A percentile compares a stretch with the other conserved stretches of the same genome.
Evolutionary conservation across 2,888 invertebrate species (phyloP).

Genomic region (Melitaea athalia): DNA sequence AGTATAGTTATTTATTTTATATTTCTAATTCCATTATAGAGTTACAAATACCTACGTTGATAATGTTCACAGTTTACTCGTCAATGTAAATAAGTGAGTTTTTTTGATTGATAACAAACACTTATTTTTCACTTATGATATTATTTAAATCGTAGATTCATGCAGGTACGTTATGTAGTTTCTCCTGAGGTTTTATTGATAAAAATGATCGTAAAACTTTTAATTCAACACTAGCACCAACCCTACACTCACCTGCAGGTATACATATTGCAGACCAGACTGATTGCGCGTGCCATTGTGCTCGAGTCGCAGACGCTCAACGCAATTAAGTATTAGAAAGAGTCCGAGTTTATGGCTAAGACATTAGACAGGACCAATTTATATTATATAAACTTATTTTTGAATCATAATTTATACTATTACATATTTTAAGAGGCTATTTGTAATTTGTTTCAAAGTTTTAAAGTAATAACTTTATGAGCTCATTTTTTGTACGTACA

Average conservation of each 20-base stretch:
- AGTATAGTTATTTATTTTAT: no score
- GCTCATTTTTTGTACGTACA: not conserved
- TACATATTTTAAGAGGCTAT: not conserved
- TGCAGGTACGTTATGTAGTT: no score
- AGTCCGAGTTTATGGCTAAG: constrained; percentile 32
- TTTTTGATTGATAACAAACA: no score
- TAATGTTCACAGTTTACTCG: no score
- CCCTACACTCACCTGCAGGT: constrained; percentile 51
- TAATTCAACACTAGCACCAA: constrained; percentile 30
- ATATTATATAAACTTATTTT: not conserved
- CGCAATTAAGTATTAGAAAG: constrained; percentile 73
- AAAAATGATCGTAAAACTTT: not conserved
- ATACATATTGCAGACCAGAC: constrained; percentile 58
- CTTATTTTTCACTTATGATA: no score
- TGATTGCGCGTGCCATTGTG: constrained; percentile 74
- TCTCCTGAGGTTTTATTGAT: not conserved
- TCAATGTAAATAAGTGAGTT: no score
- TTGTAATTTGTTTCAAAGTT: not conserved
- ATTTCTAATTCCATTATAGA: no score
- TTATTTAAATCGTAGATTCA: no score
- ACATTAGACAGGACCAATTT: constrained; percentile 14
- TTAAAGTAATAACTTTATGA: not conserved
- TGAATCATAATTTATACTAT: constrained; percentile 2
- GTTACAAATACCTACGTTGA: no score
- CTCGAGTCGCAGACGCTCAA: constrained; percentile 54